phyloP scores from a whole-genome alignment of 2,113 vertebrate species.

The Paedocypris sp. region DNA sequence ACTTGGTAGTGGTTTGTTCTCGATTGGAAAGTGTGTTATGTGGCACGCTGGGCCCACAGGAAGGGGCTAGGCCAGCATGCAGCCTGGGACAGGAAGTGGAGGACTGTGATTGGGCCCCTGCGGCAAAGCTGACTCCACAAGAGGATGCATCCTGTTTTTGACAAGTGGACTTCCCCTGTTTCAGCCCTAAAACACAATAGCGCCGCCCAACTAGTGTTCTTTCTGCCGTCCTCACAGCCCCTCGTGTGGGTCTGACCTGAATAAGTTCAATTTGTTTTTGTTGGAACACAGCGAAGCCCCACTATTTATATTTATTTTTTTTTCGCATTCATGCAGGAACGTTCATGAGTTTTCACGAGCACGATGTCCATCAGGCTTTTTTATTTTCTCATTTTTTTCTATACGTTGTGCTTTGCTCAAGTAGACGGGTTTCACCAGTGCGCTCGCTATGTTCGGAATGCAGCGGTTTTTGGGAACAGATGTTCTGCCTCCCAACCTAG shows the following conservation, averaged over 20 bases:
- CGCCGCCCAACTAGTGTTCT: constrained; percentile 10
- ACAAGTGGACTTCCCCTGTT: constrained; percentile 56
- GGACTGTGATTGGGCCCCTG: constrained; percentile 45
- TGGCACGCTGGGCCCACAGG: constrained; percentile 38
- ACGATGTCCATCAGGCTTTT: constrained; percentile 28
- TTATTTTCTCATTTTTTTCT: constrained; percentile 20
- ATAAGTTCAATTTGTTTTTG: too few relatives aligned
- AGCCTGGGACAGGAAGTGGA: constrained; percentile 49
- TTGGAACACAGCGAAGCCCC: too few relatives aligned
- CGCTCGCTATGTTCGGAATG: constrained; percentile 49
- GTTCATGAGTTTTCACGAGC: background rate
- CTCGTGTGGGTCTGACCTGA: background rate
- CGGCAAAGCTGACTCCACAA: constrained; percentile 51
- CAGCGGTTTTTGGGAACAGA: constrained; percentile 46
- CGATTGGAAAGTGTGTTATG: constrained; percentile 6
- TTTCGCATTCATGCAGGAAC: constrained; percentile 12
- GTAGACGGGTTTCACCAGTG: constrained; percentile 19
- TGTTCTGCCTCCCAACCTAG: constrained; percentile 34
- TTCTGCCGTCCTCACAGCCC: constrained; percentile 2
- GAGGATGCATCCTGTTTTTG: constrained; percentile 58
- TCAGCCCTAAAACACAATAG: constrained; percentile 44
- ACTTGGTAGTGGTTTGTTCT: constrained; percentile 11
- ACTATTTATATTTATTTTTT: too few relatives aligned
- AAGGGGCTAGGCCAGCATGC: constrained; percentile 44
- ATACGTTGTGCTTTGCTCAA: background rate